Evolutionary conservation across 2,797 vertebrate genomes (phyloP).

Genomic region (Eremophila alpestris): DNA sequence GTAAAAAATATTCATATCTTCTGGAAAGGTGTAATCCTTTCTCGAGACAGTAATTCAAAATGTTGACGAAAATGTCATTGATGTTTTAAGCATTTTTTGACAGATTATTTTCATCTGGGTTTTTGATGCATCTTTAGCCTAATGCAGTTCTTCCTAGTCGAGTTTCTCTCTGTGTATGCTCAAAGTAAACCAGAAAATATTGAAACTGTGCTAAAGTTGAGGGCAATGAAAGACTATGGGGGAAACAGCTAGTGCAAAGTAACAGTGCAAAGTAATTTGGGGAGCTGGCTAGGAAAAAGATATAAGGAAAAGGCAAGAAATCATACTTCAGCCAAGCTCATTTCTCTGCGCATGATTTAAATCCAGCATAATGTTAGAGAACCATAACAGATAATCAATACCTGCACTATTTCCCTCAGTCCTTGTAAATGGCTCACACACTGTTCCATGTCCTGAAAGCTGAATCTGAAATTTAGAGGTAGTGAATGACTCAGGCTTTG

Average conservation of each 20-base stretch:
- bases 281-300: not conserved
- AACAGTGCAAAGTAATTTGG: not conserved
- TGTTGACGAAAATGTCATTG: not conserved
- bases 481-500: not conserved
- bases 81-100: constrained; percentile 2
- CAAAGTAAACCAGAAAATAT: constrained; percentile 10
- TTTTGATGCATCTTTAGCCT: not conserved
- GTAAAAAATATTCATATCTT: not conserved
- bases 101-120: not conserved
- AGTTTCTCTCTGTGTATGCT: not conserved
- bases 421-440: not conserved
- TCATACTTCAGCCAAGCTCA: not conserved
- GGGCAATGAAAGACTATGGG: not conserved
- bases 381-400: not conserved
- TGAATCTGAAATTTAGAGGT: not conserved
- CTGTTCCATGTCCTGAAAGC: not conserved
- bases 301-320: not conserved
- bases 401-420: not conserved
- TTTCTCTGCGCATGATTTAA: not conserved
- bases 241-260: not conserved
- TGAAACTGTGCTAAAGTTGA: not conserved
- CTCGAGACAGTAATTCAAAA: not conserved
- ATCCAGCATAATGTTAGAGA: not conserved
- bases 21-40: not conserved
- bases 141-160: not conserved